phyloP scores from a whole-genome alignment of 1,140 invertebrate genomes.

The Trypoxylus dichotomus region DNA sequence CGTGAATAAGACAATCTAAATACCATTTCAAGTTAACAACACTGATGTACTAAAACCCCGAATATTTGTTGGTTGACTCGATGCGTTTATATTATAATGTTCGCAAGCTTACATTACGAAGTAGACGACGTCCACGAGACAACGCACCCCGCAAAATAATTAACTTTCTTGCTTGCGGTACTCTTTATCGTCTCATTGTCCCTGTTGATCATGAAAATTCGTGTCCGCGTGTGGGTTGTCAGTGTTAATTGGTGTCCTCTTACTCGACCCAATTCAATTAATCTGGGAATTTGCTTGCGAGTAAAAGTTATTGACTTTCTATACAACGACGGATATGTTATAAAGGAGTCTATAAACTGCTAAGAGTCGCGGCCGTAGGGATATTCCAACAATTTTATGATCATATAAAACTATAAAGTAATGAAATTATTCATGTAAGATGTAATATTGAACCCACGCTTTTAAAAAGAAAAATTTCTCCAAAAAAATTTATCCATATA shows the following conservation, averaged over 20 bases:
- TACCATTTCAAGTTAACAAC: no score
- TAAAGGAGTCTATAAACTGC: not conserved
- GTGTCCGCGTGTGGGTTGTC: conserved; percentile 17
- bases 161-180: conserved; percentile 11
- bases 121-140: not conserved
- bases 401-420: not conserved
- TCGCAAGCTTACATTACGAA: not conserved
- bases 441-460: not conserved
- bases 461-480: not conserved
- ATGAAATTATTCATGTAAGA: not conserved
- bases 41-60: no score
- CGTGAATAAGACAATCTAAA: no score
- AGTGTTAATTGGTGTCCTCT: conserved; percentile 23
- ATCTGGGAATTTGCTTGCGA: conserved; percentile 21
- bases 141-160: conserved; percentile 9
- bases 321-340: not conserved
- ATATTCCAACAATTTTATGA: not conserved
- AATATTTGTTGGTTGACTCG: no score
- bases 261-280: conserved; percentile 16
- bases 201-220: conserved; percentile 17
- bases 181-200: conserved; percentile 17
- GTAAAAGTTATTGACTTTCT: conserved; percentile 25
- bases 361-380: not conserved
- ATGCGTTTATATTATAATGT: not conserved
- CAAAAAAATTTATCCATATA: not conserved